phyloP scores from a whole-genome alignment of 2,888 invertebrate genomes.

The Cosmia pyralina region DNA sequence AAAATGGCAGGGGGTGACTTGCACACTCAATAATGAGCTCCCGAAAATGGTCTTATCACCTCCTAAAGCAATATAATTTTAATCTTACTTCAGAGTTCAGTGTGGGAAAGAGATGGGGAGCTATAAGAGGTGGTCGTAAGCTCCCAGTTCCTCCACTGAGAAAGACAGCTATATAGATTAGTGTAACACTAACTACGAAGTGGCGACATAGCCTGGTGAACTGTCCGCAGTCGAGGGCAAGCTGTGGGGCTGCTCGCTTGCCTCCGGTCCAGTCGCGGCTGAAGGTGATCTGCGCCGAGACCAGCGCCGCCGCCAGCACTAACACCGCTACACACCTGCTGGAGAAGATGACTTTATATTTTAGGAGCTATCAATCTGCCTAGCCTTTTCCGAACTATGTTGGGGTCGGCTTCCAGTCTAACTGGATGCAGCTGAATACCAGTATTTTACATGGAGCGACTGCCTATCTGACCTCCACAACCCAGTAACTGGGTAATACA shows the following conservation, averaged over 20 bases:
- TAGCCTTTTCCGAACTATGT: no score
- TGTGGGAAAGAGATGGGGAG: background rate
- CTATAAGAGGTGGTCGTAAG: background rate
- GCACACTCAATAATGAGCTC: no score
- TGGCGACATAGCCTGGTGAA: constrained; percentile 84
- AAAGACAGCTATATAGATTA: background rate
- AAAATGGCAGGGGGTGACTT: no score
- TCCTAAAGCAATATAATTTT: background rate
- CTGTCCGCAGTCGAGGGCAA: constrained; percentile 82
- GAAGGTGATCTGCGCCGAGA: constrained; percentile 87
- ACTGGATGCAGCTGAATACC: no score
- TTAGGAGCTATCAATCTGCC: background rate
- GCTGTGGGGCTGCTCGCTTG: constrained; percentile 78
- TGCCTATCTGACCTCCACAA: no score
- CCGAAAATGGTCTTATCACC: no score
- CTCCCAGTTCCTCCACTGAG: background rate
- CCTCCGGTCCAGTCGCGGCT: constrained; percentile 88
- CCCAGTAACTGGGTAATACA: no score
- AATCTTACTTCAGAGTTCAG: background rate
- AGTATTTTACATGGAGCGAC: no score
- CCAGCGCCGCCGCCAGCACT: constrained; percentile 78
- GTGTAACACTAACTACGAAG: constrained; percentile 78
- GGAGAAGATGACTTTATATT: background rate
- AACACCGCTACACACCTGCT: constrained; percentile 73
- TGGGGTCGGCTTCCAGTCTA: no score